Percentiles rank a stretch among this genome's conserved stretches.
Conservation (phyloP, 2,113 vertebrate species). For the Spea multiplicata region DNA sequence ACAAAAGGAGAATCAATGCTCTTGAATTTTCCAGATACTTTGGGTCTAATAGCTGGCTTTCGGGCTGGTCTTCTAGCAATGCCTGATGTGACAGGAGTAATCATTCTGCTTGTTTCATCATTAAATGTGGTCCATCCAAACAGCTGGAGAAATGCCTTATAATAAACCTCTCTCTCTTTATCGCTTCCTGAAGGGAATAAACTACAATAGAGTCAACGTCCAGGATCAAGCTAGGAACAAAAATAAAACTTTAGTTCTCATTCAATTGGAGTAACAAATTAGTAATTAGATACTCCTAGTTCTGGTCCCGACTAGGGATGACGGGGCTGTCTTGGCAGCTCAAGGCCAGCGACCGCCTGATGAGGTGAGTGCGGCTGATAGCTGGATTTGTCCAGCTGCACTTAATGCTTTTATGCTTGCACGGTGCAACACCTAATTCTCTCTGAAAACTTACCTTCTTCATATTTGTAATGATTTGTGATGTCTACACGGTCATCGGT, state of each 20-base stretch:
- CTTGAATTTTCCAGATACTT: constrained; percentile 67
- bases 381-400: too few species aligned
- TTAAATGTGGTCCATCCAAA: constrained; percentile 23
- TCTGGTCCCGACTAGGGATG: too few species aligned
- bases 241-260: too few species aligned
- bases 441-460: constrained; percentile 64
- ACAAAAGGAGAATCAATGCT: constrained; percentile 60
- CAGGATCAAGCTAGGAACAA: too few species aligned
- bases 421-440: too few species aligned
- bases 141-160: constrained; percentile 62
- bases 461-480: constrained; percentile 67
- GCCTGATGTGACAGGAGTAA: background rate
- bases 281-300: too few species aligned
- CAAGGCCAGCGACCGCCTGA: background rate
- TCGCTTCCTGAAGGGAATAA: constrained; percentile 57
- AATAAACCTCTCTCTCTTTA: constrained; percentile 65
- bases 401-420: too few species aligned
- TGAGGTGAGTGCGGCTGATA: too few species aligned
- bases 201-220: too few species aligned
- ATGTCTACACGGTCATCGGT: constrained; percentile 65
- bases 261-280: too few species aligned
- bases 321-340: too few species aligned
- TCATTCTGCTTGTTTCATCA: constrained; percentile 11
- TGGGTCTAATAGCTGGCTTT: constrained; percentile 52
- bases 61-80: constrained; percentile 18